Percentiles rank a stretch among this genome's conserved stretches.
phyloP scores from a whole-genome alignment of 2,113 vertebrate genomes.

The Cettia cetti region DNA sequence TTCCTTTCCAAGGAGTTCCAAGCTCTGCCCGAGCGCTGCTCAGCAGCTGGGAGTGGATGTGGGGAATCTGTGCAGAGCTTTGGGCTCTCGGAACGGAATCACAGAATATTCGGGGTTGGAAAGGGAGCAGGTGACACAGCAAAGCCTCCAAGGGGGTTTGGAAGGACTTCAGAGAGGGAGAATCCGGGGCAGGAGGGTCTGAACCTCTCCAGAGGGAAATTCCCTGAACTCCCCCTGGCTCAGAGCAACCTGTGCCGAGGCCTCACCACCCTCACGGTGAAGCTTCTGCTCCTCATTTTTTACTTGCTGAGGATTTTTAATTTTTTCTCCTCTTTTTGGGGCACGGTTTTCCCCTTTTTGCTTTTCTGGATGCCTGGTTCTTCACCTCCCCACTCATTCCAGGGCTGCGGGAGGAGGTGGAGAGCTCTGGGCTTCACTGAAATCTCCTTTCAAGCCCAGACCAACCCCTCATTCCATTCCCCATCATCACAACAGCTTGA shows the following conservation, averaged over 20 bases:
- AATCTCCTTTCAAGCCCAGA: background rate
- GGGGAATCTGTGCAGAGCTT: background rate
- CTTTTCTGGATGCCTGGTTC: background rate
- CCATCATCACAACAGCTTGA: no score
- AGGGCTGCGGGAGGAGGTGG: accelerated
- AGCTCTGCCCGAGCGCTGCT: background rate
- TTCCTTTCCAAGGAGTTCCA: accelerated
- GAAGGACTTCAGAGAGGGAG: accelerated
- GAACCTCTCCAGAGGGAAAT: background rate
- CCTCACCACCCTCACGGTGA: accelerated
- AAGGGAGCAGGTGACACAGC: background rate
- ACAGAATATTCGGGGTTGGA: background rate
- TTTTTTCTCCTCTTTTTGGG: background rate
- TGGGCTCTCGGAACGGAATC: background rate
- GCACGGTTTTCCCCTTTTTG: background rate
- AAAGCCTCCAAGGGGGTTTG: accelerated
- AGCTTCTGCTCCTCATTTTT: background rate
- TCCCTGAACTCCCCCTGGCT: background rate
- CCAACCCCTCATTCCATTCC: background rate
- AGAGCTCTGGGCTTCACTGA: background rate
- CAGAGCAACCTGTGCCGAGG: accelerated
- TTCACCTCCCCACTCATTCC: accelerated
- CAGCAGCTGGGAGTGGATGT: background rate
- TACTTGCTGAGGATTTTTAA: background rate
- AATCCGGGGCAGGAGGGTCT: background rate